Evolutionary conservation across 2,888 invertebrate genomes (phyloP).

Genomic region (Macrostomum cliftonense): DNA sequence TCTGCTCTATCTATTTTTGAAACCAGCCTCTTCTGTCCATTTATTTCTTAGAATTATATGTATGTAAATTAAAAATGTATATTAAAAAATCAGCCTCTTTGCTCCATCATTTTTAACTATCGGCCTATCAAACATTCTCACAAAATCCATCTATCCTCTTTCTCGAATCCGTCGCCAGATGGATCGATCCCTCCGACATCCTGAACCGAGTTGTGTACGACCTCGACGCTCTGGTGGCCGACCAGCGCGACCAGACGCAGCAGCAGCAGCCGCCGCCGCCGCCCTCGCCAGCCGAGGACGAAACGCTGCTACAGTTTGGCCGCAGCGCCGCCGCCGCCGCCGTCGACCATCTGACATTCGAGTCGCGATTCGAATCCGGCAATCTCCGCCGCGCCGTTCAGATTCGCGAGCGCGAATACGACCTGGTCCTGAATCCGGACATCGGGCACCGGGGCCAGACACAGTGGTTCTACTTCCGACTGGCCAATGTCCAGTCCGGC

Average conservation of each 20-base stretch:
- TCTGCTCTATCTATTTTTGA: no score
- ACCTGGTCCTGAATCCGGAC: constrained; percentile 61
- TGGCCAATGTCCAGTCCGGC: constrained; percentile 53
- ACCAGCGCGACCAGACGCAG: constrained; percentile 10
- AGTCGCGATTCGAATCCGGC: constrained; percentile 67
- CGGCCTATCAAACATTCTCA: no score
- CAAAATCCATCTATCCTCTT: no score
- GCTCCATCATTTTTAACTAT: no score
- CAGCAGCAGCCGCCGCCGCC: constrained; percentile 17
- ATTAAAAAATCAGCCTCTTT: no score
- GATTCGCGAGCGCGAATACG: constrained; percentile 57
- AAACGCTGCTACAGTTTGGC: neutral
- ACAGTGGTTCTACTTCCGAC: constrained; percentile 77
- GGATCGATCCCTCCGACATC: constrained; percentile 45
- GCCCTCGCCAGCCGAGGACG: neutral
- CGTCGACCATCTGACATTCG: constrained; percentile 47
- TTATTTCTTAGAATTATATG: no score
- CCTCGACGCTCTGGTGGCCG: constrained; percentile 43
- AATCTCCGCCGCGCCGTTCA: constrained; percentile 62
- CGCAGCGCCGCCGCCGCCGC: constrained; percentile 14
- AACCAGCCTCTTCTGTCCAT: no score
- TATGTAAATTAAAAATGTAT: no score
- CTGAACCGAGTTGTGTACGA: constrained; percentile 51
- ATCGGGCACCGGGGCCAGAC: constrained; percentile 46
- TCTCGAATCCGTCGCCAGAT: no score